phyloP scores from a whole-genome alignment of 2,113 vertebrate species.

The Symphodus melops region DNA sequence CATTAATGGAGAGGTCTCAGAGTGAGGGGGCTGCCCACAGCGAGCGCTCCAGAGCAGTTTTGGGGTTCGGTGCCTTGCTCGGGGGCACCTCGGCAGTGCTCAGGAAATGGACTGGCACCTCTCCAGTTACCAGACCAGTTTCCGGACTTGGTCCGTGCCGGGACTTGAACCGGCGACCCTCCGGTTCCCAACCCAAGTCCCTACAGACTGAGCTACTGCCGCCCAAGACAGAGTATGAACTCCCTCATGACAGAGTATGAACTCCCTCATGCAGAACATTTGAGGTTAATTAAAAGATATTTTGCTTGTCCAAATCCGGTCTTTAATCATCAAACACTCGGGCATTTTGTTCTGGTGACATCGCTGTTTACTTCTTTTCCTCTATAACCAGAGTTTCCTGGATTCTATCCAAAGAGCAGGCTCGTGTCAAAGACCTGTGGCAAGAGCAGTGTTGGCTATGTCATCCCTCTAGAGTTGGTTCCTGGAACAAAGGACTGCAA shows the following conservation, averaged over 20 bases:
- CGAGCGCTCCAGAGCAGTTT: too few relatives aligned
- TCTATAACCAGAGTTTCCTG: constrained; percentile 31
- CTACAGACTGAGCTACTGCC: too few relatives aligned
- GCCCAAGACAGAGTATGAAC: too few relatives aligned
- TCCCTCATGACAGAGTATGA: neutral
- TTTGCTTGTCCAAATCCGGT: neutral
- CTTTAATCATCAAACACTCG: constrained; percentile 3
- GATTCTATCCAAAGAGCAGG: constrained; percentile 32
- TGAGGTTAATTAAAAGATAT: constrained; percentile 14
- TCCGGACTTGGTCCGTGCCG: too few relatives aligned
- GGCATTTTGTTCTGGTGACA: neutral
- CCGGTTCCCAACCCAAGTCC: too few relatives aligned
- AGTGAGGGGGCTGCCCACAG: too few relatives aligned
- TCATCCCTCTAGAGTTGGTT: constrained; percentile 33
- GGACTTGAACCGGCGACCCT: too few relatives aligned
- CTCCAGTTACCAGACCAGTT: too few relatives aligned
- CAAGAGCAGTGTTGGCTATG: constrained; percentile 50
- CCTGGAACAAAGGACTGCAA: constrained; percentile 51
- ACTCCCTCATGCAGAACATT: neutral
- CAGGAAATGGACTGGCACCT: too few relatives aligned
- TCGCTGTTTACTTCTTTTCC: constrained; percentile 21
- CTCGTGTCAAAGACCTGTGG: constrained; percentile 47
- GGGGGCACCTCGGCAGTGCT: too few relatives aligned
- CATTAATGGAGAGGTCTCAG: too few relatives aligned
- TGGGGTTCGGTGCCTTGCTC: too few relatives aligned